Evolutionary conservation across 2,113 vertebrate species (phyloP).

Genomic region (Gavia stellata): DNA sequence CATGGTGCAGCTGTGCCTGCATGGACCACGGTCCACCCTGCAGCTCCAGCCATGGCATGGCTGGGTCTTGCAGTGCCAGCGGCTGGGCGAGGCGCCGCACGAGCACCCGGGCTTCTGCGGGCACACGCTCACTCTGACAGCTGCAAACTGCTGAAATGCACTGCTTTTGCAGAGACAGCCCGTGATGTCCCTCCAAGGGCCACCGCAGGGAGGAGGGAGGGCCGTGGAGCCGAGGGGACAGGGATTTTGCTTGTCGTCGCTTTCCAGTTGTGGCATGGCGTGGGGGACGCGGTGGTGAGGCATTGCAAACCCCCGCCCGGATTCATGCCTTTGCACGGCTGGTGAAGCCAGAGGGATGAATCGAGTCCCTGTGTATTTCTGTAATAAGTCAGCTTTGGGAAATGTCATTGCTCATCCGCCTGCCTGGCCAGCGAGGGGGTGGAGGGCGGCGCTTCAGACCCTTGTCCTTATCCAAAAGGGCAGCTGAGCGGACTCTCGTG

Average conservation of each 20-base stretch:
- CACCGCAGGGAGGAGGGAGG: neutral
- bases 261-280: neutral
- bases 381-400: neutral
- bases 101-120: fast-evolving
- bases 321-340: neutral
- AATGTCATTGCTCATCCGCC: neutral
- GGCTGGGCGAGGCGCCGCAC: neutral
- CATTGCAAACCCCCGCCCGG: neutral
- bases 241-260: neutral
- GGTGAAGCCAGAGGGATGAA: neutral
- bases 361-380: neutral
- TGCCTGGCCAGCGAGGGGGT: neutral
- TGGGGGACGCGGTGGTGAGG: neutral
- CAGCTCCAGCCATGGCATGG: fast-evolving
- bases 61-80: neutral
- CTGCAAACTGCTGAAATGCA: neutral
- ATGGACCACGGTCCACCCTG: fast-evolving
- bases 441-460: neutral
- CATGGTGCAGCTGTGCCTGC: neutral
- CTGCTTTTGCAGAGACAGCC: neutral
- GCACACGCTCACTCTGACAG: fast-evolving
- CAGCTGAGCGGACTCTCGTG: neutral
- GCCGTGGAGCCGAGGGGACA: fast-evolving
- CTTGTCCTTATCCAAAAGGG: neutral
- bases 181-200: neutral